A percentile compares a stretch with the other conserved stretches of the same genome.
These are phyloP conservation scores for Carcharodon carcharias DNA, from an alignment of 2,797 vertebrate genomes.

Conservation along the genomic window DNA sequence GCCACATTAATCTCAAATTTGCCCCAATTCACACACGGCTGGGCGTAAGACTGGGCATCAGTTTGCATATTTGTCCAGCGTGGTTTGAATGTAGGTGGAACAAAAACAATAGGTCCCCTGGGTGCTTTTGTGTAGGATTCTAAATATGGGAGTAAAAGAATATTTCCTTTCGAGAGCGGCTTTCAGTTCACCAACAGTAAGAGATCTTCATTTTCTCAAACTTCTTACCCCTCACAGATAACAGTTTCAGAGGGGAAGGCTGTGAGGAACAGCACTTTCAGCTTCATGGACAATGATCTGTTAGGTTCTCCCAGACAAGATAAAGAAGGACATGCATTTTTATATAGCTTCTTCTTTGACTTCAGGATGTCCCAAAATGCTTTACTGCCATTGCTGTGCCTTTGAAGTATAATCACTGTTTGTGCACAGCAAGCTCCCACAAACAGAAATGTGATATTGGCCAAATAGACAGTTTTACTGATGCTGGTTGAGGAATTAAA, in stretches of 20 bases:
- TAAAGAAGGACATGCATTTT: neutral
- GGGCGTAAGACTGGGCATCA: neutral
- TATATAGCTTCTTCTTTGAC: no score
- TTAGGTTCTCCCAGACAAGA: neutral
- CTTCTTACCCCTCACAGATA: neutral
- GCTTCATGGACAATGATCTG: neutral
- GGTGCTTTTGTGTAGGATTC: neutral
- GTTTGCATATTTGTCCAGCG: neutral
- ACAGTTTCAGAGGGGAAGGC: neutral
- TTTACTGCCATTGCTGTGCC: neutral
- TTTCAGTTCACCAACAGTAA: neutral
- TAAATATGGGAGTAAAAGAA: neutral
- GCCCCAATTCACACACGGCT: neutral
- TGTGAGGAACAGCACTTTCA: neutral
- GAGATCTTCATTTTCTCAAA: neutral
- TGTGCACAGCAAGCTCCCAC: neutral
- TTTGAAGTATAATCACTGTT: neutral
- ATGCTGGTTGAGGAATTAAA: no score
- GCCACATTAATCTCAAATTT: neutral
- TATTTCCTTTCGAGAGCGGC: neutral
- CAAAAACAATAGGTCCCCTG: neutral
- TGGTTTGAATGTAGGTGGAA: neutral
- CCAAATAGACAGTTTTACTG: no score
- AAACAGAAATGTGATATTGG: neutral
- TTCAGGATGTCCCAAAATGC: neutral